A percentile compares a stretch with the other conserved stretches of the same genome.
Conservation (phyloP, 1,140 invertebrate genomes). For the Bradysia coprophila region DNA sequence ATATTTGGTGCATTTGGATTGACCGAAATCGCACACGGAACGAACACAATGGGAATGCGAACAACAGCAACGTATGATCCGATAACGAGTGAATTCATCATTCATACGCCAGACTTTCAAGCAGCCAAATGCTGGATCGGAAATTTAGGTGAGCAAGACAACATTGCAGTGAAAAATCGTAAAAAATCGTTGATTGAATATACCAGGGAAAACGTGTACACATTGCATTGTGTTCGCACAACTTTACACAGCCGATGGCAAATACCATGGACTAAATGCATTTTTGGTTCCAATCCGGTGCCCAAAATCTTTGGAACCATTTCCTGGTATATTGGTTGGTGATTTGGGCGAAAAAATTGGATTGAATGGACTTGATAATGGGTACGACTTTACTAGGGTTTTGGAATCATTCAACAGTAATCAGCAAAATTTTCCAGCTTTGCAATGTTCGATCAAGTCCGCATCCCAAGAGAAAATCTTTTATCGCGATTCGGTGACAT, state of each 20-base stretch:
- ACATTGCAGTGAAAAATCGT: too few relatives aligned
- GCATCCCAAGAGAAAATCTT: conserved; percentile 55
- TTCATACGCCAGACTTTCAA: conserved; percentile 69
- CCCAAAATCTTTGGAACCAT: conserved; percentile 43
- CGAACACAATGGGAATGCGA: conserved; percentile 64
- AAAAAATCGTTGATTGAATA: too few relatives aligned
- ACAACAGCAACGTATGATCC: conserved; percentile 66
- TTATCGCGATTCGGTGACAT: conserved; percentile 78
- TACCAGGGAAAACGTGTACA: conserved; percentile 61
- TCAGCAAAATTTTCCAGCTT: conserved; percentile 36
- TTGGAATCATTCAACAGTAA: not conserved
- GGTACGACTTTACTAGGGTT: conserved; percentile 28
- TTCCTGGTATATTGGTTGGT: conserved; percentile 55
- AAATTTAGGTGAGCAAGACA: conserved; percentile 21
- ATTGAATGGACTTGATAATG: conserved; percentile 69
- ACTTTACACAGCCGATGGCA: conserved; percentile 53
- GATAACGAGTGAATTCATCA: conserved; percentile 51
- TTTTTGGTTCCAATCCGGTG: conserved; percentile 66
- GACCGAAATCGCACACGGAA: conserved; percentile 76
- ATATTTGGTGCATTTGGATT: conserved; percentile 61
- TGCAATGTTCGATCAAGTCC: conserved; percentile 68
- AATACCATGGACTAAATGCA: conserved; percentile 57
- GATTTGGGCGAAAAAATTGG: conserved; percentile 72
- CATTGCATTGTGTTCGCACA: conserved; percentile 76
- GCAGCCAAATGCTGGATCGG: conserved; percentile 73